These are phyloP conservation scores for Leptoclinus maculatus DNA, from an alignment of 2,797 vertebrate genomes.

Conservation along the genomic window DNA sequence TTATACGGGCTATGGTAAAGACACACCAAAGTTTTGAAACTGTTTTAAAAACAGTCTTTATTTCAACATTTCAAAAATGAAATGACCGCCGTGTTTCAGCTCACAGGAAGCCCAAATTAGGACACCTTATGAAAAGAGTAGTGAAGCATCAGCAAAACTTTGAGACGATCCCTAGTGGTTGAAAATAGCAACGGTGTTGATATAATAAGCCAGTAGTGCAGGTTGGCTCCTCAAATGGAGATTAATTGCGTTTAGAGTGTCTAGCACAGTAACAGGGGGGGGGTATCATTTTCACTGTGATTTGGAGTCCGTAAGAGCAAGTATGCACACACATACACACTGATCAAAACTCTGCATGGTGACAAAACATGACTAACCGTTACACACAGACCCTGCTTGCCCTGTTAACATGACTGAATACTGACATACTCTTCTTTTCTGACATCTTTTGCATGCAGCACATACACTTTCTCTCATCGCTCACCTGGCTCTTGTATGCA, in stretches of 20 bases:
- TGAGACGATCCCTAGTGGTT: constrained; percentile 38
- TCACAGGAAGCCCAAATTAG: constrained; percentile 37
- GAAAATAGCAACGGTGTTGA: constrained; percentile 40
- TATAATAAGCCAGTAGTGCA: constrained; percentile 51
- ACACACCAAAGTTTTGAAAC: background rate
- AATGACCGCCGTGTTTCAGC: constrained; percentile 7
- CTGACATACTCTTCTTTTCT: constrained; percentile 5
- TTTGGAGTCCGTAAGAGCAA: constrained; percentile 17
- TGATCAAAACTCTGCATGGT: background rate
- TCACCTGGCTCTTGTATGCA: constrained; percentile 41
- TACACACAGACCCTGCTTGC: constrained; percentile 3
- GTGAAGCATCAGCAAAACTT: constrained; percentile 61
- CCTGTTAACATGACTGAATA: constrained; percentile 1
- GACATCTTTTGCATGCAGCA: constrained; percentile 30
- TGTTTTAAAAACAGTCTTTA: background rate
- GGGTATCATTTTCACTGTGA: constrained; percentile 43
- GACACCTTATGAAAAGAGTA: constrained; percentile 35
- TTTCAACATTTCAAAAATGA: constrained; percentile 45
- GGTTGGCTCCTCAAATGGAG: constrained; percentile 61
- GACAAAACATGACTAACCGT: background rate
- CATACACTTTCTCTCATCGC: background rate
- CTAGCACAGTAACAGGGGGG: constrained; percentile 44
- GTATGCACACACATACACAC: background rate
- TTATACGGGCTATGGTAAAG: background rate
- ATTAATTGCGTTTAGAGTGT: constrained; percentile 66